These are phyloP conservation scores for Nothoprocta pentlandii DNA, from an alignment of 2,113 vertebrate genomes.

Conservation along the genomic window DNA sequence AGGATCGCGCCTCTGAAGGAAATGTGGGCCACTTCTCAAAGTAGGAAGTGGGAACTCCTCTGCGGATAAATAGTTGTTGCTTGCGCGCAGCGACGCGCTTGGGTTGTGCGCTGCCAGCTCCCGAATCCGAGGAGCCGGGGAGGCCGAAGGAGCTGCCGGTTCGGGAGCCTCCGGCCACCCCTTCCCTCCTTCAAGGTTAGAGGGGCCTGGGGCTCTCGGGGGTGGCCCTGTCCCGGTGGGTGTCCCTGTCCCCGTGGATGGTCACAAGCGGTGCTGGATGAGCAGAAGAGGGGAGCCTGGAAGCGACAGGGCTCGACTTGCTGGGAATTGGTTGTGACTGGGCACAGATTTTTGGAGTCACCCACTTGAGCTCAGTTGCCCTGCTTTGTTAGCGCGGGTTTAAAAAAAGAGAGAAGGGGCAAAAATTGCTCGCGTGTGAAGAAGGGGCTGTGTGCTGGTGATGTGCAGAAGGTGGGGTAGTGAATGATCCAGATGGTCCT, in stretches of 20 bases:
- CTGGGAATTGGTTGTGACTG: background rate
- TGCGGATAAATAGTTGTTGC: background rate
- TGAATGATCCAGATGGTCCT: background rate
- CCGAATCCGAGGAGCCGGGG: background rate
- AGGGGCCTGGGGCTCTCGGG: background rate
- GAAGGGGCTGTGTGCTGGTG: accelerated
- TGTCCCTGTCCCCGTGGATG: background rate
- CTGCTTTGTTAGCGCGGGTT: background rate
- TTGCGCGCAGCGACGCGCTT: background rate
- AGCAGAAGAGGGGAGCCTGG: background rate
- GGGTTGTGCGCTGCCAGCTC: background rate
- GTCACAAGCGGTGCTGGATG: too few relatives aligned
- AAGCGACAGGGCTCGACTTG: background rate
- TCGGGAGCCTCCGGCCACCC: background rate
- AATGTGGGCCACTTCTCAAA: background rate
- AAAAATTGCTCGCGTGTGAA: background rate
- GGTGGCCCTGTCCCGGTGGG: background rate
- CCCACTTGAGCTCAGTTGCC: background rate
- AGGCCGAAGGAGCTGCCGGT: background rate
- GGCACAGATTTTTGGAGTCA: accelerated
- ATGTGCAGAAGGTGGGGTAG: accelerated
- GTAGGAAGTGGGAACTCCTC: background rate
- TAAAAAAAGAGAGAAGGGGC: background rate
- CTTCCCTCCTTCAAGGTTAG: background rate
- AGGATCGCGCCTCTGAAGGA: background rate